Evolutionary conservation across 1,140 invertebrate genomes (phyloP), one percentile per base, ranked within the genome.

Genomic region (Pseudachorutes palmiensis): DNA sequence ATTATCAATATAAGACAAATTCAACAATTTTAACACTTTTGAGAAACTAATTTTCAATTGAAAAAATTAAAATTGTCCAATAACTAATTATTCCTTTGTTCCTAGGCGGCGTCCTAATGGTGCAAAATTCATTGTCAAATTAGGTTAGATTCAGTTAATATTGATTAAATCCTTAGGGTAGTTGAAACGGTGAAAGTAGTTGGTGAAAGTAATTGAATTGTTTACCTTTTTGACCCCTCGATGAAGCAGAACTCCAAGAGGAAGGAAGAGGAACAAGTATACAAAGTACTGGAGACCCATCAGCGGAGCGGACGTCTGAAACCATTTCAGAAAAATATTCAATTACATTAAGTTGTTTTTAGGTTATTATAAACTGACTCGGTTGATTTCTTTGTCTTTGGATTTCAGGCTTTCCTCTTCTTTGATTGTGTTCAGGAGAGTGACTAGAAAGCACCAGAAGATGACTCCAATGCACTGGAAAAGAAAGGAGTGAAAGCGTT

Each of bases 201-300:
- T n/a, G n/a, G n/a, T n/a, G n/a, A n/a, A n/a, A n/a, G n/a, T n/a
- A n/a, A n/a, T n/a, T n/a, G n/a, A n/a, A n/a, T n/a, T n/a, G n/a
- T 55, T 55, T 60, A 60, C 58, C 58, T 60, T 60, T 31, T 60
- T 60, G 2, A 60, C 58, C 9, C 58, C 58, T 16, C 58, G 24
- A 22, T 60, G 30, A 28, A 60, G 26, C 2, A 60, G 24, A 30
- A 28, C 26, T 16, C 3, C 58, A 14, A 60, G 24, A 29, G 58
- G 58, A 2, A 60, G 31, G 58, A 60, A 60, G 14, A 60, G 58
- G 30, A 60, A 60, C 24, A 60, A 60, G 58, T 60, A 60, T 12
- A 60, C 31, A 60, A 60, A 60, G 29, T 60, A 60, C 58, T 60
- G 58, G 9, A 60, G 3, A 5, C 26, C 58, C 58, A 29, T 60